Evolutionary conservation across 2,113 vertebrate genomes (phyloP), one percentile per base, ranked within the genome.

Genomic region (Lophius piscatorius): DNA sequence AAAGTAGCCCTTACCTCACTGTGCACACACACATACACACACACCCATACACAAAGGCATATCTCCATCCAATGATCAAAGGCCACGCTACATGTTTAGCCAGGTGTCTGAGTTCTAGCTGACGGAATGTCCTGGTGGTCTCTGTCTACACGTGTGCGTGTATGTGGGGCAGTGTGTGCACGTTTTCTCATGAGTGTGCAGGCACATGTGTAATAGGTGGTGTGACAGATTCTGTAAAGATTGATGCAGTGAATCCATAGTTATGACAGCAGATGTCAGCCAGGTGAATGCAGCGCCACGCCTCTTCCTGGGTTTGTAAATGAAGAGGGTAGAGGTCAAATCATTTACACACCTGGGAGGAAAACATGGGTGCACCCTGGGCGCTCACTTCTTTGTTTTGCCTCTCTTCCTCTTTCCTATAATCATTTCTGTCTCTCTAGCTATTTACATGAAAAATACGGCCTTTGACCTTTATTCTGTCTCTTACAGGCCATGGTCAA

Each of bases 291-390:
- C 35, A 12, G 31, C 16, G 18, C 60, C 28, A 17, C 45, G 51
- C 74, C 76, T 82, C 76, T 78, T 81, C 72, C 74, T 59, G 74
- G 31, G 60, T 75, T 31, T 55, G 16, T 35, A 68, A 42, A 70
- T 54, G 21, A 13, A 77, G 41, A 74, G 59, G 70, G 3, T 4
- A 76, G 48, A 74, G 69, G 74, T 80, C 74, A 73, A 82, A 85
- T 52, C 67, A 65, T 40, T 74, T 21, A 54, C 26, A 56, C 76
- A 82, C 71, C 57, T 65, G 50, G 31, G 21, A 59, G 23, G 28
- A 52, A 81, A 48, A 70, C 22, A 63, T 11, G 40, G 10, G 58
- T 1, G 1, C 5, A 17, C 5, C 9, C 3, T 13, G 9, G 22
- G 7, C 14, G 9, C 13, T 56, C n/a, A 9, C 4, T 21, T 24